Conservation (phyloP, 2,888 invertebrate species). For the Phragmatobia fuliginosa region DNA sequence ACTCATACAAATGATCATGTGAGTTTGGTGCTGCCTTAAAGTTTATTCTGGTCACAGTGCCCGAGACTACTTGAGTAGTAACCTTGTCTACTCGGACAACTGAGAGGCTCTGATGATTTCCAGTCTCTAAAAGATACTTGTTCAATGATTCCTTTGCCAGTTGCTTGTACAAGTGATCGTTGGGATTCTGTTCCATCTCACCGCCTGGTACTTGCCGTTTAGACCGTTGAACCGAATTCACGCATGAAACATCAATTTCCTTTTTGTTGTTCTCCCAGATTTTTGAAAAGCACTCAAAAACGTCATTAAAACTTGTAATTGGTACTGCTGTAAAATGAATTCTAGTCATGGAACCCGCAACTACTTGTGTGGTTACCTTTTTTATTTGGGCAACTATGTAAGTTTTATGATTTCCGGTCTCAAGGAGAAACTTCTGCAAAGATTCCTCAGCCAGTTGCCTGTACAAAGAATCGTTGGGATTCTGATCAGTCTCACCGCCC, state of each 20-base stretch:
- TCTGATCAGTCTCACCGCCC: neutral
- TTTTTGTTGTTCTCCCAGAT: conserved; percentile 51
- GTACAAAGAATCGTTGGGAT: neutral
- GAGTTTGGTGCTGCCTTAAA: neutral
- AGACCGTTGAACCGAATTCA: conserved; percentile 17
- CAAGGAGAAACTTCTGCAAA: neutral
- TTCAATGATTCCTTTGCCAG: conserved; percentile 29
- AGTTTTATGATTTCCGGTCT: neutral
- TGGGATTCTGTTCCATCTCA: conserved; percentile 17
- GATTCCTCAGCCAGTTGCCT: neutral
- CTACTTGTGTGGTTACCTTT: conserved; percentile 3
- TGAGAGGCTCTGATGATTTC: neutral
- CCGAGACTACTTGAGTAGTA: conserved; percentile 11
- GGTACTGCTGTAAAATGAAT: neutral
- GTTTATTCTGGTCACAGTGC: conserved; percentile 6
- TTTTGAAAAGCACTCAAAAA: conserved; percentile 41
- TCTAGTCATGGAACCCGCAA: neutral
- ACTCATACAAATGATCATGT: neutral
- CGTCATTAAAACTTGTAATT: neutral
- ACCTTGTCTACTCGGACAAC: neutral
- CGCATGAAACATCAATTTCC: conserved; percentile 47
- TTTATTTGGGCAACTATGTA: neutral
- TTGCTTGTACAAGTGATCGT: neutral
- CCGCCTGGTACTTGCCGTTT: conserved; percentile 42
- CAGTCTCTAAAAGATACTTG: neutral